phyloP scores from a whole-genome alignment of 2,113 vertebrate species.

The Loxodonta africana region DNA sequence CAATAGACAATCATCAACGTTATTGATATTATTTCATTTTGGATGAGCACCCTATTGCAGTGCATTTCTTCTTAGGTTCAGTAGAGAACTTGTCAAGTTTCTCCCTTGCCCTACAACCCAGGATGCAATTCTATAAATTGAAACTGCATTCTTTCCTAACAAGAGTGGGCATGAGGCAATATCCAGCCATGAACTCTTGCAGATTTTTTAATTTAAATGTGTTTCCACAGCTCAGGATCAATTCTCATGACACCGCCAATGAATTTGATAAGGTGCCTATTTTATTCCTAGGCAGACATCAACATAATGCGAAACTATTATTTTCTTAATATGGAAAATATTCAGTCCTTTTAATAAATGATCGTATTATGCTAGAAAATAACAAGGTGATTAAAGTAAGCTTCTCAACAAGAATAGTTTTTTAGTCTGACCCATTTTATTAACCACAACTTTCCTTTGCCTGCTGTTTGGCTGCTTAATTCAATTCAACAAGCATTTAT shows the following conservation, averaged over 20 bases:
- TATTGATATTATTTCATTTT: background rate
- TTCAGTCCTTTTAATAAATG: constrained; percentile 5
- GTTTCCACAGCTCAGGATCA: background rate
- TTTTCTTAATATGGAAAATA: background rate
- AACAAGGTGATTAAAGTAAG: constrained; percentile 30
- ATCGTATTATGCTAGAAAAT: constrained; percentile 13
- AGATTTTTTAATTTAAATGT: constrained; percentile 52
- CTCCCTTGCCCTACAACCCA: background rate
- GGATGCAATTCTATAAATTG: constrained; percentile 11
- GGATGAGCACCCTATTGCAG: background rate
- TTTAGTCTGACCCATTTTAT: background rate
- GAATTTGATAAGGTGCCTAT: constrained; percentile 24
- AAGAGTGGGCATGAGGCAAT: background rate
- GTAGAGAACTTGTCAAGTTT: background rate
- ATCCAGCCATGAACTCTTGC: background rate
- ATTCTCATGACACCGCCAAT: constrained; percentile 4
- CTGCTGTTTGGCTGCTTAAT: background rate
- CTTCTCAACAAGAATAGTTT: constrained; percentile 20
- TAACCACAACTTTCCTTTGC: constrained; percentile 44
- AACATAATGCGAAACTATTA: constrained; percentile 19
- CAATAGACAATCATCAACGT: background rate
- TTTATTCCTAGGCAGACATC: constrained; percentile 10
- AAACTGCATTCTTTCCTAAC: background rate
- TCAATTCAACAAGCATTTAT: constrained; percentile 16
- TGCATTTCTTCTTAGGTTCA: background rate